These are phyloP conservation scores for Neodiprion lecontei DNA, from an alignment of 1,140 invertebrate species.

Conservation along the genomic window DNA sequence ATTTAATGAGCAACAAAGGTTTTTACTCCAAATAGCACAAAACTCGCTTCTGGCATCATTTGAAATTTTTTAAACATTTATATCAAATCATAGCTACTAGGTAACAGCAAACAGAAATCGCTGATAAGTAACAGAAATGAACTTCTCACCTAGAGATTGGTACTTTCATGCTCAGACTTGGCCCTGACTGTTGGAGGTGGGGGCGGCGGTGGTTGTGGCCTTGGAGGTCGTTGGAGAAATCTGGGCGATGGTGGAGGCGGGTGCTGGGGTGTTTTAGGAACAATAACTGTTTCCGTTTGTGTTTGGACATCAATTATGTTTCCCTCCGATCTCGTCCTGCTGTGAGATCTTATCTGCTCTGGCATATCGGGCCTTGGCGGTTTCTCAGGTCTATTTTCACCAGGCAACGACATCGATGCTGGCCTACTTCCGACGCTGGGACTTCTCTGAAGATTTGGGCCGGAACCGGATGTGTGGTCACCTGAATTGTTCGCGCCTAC, in stretches of 20 bases:
- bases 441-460: constrained; percentile 60
- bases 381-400: constrained; percentile 54
- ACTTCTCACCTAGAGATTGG: constrained; percentile 50
- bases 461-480: constrained; percentile 45
- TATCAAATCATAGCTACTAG: neutral
- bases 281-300: constrained; percentile 46
- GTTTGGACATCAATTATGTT: constrained; percentile 61
- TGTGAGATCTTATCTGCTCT: constrained; percentile 51
- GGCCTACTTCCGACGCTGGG: constrained; percentile 57
- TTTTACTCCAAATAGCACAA: neutral
- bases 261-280: constrained; percentile 47
- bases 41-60: neutral
- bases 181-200: constrained; percentile 50
- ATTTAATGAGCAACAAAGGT: neutral
- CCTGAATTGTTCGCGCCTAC: constrained; percentile 28
- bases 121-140: constrained; percentile 6
- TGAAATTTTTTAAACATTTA: neutral
- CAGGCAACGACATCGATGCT: constrained; percentile 50
- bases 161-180: constrained; percentile 59
- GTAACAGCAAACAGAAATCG: neutral
- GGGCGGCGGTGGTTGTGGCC: constrained; percentile 59
- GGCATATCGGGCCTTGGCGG: constrained; percentile 45
- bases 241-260: constrained; percentile 51
- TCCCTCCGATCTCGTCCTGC: constrained; percentile 61
- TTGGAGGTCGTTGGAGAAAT: constrained; percentile 52